Evolutionary conservation across 2,113 vertebrate genomes (phyloP).

Genomic region (Eptesicus fuscus): DNA sequence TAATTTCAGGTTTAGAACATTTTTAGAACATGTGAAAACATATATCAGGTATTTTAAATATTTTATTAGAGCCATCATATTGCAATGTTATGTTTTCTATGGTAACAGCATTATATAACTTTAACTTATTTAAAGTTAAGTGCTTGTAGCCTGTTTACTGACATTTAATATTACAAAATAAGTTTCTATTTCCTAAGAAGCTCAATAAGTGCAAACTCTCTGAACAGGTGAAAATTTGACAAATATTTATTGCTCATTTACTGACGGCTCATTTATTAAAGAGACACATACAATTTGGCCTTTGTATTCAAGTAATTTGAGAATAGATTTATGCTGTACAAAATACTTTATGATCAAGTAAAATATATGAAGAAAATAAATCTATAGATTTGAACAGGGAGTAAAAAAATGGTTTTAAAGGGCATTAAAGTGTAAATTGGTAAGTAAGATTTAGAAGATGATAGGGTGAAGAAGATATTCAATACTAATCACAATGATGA

Average conservation of each 20-base stretch:
- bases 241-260: not conserved
- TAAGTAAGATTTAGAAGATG: not conserved
- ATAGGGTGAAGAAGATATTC: not conserved
- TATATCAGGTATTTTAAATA: not conserved
- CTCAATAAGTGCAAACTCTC: not conserved
- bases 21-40: not conserved
- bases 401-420: not conserved
- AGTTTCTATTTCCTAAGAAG: not conserved
- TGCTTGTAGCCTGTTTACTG: not conserved
- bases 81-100: not conserved
- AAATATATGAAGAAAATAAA: constrained; percentile 2
- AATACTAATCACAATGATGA: not conserved
- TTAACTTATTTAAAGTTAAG: constrained; percentile 35
- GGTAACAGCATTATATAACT: not conserved
- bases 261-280: not conserved
- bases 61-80: not conserved
- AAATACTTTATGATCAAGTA: not conserved
- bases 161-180: not conserved
- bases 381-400: not conserved
- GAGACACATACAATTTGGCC: not conserved
- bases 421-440: not conserved
- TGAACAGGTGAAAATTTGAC: constrained; percentile 5
- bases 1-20: constrained; percentile 14
- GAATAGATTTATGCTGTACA: not conserved
- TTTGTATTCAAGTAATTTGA: constrained; percentile 15